These are phyloP conservation scores for Puntigrus tetrazona DNA, from an alignment of 2,113 vertebrate genomes.

Conservation along the genomic window DNA sequence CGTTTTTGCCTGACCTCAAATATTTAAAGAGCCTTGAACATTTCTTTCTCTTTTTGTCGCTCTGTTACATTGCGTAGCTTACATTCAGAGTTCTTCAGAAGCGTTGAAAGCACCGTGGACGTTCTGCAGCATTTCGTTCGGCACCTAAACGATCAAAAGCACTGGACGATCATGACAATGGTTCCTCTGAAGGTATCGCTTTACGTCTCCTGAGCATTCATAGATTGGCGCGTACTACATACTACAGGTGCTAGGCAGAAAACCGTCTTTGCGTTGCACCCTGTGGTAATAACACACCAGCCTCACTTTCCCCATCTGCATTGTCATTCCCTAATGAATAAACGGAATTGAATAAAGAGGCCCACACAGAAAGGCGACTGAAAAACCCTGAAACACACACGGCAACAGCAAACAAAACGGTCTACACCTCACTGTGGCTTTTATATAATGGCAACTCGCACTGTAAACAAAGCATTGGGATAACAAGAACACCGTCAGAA, in stretches of 20 bases:
- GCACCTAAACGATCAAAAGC: not conserved
- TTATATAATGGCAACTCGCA: not conserved
- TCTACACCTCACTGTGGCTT: not conserved
- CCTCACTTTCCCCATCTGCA: conserved; percentile 12
- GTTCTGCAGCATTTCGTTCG: not conserved
- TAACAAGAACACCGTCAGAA: not conserved
- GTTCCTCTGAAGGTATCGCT: not conserved
- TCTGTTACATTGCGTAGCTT: not conserved
- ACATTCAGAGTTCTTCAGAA: not conserved
- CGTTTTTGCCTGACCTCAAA: not conserved
- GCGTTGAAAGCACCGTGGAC: too few relatives aligned
- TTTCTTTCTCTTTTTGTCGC: not conserved
- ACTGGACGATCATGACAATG: not conserved
- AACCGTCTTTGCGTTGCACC: conserved; percentile 18
- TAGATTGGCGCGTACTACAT: conserved; percentile 1
- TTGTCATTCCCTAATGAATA: conserved; percentile 30
- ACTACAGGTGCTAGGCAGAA: conserved; percentile 14
- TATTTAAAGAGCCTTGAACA: not conserved
- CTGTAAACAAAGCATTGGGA: not conserved
- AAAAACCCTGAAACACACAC: not conserved
- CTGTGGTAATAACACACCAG: conserved; percentile 35
- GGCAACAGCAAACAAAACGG: not conserved
- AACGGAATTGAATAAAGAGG: conserved; percentile 16
- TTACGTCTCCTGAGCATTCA: conserved; percentile 20
- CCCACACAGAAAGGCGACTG: conserved; percentile 16